Conservation (phyloP, 1,140 invertebrate species). For the Drosophila bipectinata region DNA sequence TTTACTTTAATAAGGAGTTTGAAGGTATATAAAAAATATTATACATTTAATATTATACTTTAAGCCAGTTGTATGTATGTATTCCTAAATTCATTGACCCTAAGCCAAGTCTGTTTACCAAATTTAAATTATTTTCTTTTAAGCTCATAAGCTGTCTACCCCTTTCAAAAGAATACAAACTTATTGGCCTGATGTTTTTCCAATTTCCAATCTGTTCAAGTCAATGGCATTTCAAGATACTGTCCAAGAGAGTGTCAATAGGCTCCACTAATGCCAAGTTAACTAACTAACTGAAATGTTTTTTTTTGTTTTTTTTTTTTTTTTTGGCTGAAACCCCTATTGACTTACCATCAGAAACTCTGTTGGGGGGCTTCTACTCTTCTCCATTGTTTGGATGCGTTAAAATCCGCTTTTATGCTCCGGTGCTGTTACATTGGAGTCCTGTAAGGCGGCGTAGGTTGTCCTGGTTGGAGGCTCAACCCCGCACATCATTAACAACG, state of each 20-base stretch:
- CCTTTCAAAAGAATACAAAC: conserved; percentile 5
- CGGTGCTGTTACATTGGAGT: conserved; percentile 15
- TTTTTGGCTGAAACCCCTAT: conserved; percentile 1
- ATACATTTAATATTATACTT: neutral
- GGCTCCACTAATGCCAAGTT: conserved; percentile 57
- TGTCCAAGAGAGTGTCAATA: conserved; percentile 40
- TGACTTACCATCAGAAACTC: conserved; percentile 5
- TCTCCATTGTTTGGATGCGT: conserved; percentile 29
- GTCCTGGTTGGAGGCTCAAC: conserved; percentile 10
- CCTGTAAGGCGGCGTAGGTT: conserved; percentile 1
- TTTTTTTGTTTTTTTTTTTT: neutral
- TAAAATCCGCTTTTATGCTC: conserved; percentile 65
- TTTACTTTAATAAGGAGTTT: too few relatives aligned
- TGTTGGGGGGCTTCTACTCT: neutral
- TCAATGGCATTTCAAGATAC: conserved; percentile 30
- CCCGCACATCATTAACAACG: conserved; percentile 77
- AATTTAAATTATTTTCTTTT: neutral
- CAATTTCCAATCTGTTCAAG: conserved; percentile 39
- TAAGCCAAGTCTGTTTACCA: neutral
- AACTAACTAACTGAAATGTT: conserved; percentile 61
- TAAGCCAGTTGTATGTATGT: neutral
- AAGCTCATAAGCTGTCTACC: conserved; percentile 1
- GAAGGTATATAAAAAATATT: too few relatives aligned
- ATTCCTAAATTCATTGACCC: too few relatives aligned
- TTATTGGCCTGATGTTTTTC: conserved; percentile 3